phyloP scores from a whole-genome alignment of 2,113 vertebrate genomes.

The Hipposideros armiger region DNA sequence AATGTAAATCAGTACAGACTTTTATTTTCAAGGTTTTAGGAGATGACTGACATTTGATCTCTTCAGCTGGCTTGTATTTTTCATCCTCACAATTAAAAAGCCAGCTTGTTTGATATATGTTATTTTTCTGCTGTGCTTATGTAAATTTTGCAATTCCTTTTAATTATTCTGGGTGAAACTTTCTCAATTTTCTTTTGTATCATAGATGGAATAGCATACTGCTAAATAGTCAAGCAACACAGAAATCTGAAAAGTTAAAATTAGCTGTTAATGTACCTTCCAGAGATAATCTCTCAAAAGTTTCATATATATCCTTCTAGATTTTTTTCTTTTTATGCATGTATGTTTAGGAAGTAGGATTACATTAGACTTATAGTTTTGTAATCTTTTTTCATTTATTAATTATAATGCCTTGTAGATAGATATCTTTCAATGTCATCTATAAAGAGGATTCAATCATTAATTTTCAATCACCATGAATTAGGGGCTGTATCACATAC shows the following conservation, averaged over 20 bases:
- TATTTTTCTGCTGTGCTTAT: neutral
- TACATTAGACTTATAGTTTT: neutral
- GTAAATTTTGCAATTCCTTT: neutral
- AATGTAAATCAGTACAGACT: neutral
- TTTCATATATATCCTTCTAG: neutral
- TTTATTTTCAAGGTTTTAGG: neutral
- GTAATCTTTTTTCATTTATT: neutral
- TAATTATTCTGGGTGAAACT: neutral
- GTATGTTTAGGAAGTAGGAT: neutral
- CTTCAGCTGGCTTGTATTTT: neutral
- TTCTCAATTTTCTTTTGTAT: neutral
- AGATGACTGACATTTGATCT: neutral
- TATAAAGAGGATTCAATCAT: neutral
- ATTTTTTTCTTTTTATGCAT: neutral
- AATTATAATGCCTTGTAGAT: neutral
- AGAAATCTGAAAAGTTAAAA: constrained; percentile 20
- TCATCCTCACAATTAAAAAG: neutral
- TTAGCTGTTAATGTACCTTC: neutral
- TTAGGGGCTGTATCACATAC: neutral
- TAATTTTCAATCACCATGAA: neutral
- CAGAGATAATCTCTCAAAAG: neutral
- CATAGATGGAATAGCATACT: neutral
- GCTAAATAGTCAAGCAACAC: neutral
- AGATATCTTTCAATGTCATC: neutral
- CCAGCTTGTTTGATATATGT: neutral